Percentiles rank a stretch among this genome's conserved stretches.
Conservation (phyloP, 1,140 invertebrate genomes). For the Carcinoscorpius rotundicauda region DNA sequence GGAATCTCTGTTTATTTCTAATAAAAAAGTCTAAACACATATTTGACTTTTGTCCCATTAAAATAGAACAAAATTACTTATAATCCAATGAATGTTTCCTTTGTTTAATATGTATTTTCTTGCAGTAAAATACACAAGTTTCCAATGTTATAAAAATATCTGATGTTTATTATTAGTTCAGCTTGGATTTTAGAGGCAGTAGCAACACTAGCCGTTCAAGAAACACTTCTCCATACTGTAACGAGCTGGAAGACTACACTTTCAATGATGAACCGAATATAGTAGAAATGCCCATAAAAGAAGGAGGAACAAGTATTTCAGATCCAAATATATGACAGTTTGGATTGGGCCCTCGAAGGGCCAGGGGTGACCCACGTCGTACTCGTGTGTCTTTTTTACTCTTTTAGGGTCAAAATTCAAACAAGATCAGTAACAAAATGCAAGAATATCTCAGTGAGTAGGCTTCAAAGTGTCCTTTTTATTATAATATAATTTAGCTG, state of each 20-base stretch:
- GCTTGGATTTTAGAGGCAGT: conserved; percentile 67
- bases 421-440: conserved; percentile 9
- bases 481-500: too few relatives aligned
- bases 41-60: too few relatives aligned
- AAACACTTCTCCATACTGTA: conserved; percentile 29
- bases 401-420: conserved; percentile 49
- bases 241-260: conserved; percentile 5
- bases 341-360: conserved; percentile 84
- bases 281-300: conserved; percentile 39
- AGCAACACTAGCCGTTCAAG: conserved; percentile 19
- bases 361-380: conserved; percentile 53
- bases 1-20: too few relatives aligned
- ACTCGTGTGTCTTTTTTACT: conserved; percentile 89
- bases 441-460: too few relatives aligned
- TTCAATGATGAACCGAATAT: conserved; percentile 43
- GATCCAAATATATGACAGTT: conserved; percentile 93
- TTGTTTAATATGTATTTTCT: too few relatives aligned
- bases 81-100: too few relatives aligned
- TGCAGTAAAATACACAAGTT: too few relatives aligned
- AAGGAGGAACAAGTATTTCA: conserved; percentile 63
- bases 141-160: too few relatives aligned
- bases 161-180: conserved; percentile 51
- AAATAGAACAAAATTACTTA: too few relatives aligned
- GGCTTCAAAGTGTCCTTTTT: too few relatives aligned
- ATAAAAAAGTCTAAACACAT: too few relatives aligned